These are phyloP conservation scores for Hoplodrina ambigua DNA, from an alignment of 2,888 invertebrate species.

Conservation along the genomic window DNA sequence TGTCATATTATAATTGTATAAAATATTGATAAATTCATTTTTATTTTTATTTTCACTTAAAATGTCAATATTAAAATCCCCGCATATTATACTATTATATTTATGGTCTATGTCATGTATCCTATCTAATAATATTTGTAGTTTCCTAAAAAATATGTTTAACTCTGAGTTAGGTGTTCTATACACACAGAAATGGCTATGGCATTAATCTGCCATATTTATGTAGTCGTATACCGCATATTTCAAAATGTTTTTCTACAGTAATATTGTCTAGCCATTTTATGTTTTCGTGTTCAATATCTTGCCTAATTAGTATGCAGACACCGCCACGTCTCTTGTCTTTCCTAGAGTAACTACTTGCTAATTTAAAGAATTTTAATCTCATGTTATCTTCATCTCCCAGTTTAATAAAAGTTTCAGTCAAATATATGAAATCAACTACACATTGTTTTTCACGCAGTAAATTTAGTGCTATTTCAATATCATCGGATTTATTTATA, in stretches of 20 bases:
- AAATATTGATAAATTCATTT: constrained; percentile 1
- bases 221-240: background rate
- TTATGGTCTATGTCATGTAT: background rate
- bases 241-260: constrained; percentile 7
- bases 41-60: background rate
- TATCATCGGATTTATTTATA: background rate
- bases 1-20: constrained; percentile 1
- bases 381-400: constrained; percentile 1
- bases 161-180: constrained; percentile 2
- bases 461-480: constrained; percentile 2
- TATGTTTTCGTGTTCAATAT: background rate
- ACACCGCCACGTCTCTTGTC: background rate
- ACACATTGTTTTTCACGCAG: background rate
- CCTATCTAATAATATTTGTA: background rate
- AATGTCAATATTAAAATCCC: background rate
- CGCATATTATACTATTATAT: background rate
- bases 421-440: background rate
- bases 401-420: constrained; percentile 1
- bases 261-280: background rate
- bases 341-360: background rate
- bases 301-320: background rate
- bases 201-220: background rate
- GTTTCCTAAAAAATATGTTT: too few species aligned
- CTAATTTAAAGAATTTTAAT: background rate
- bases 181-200: background rate